Conservation (phyloP, 2,113 vertebrate genomes). For the Brienomyrus longianalis region DNA sequence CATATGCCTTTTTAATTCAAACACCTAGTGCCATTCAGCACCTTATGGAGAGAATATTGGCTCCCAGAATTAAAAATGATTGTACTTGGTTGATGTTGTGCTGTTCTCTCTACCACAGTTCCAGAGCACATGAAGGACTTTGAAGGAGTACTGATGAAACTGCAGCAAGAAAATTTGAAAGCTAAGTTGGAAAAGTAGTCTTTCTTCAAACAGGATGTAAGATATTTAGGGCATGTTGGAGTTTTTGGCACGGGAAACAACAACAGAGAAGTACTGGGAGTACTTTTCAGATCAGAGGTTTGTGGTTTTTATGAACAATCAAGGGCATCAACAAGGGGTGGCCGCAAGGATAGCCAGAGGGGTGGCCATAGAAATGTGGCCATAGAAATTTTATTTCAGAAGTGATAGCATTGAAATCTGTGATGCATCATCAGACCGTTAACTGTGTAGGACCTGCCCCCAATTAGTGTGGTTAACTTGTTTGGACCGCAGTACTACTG, state of each 20-base stretch:
- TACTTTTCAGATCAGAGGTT: not conserved
- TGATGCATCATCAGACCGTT: not conserved
- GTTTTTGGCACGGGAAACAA: not conserved
- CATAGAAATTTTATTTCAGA: not conserved
- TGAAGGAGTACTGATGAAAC: not conserved
- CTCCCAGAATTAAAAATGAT: not conserved
- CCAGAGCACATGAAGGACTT: not conserved
- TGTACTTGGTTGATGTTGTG: not conserved
- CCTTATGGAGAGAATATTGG: not conserved
- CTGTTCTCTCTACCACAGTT: not conserved
- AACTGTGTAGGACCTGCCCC: not conserved
- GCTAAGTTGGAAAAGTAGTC: not conserved
- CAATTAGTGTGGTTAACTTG: not conserved
- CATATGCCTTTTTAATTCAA: not conserved
- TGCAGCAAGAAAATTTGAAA: not conserved
- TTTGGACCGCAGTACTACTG: not conserved
- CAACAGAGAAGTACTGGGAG: not conserved
- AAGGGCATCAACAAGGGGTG: not conserved
- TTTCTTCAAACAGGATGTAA: not conserved
- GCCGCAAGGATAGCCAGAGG: not conserved
- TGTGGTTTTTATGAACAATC: not conserved
- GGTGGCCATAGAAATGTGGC: not conserved
- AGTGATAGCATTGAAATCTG: not conserved
- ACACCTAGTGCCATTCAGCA: not conserved
- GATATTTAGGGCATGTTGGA: not conserved